These are phyloP conservation scores for Orthonychiurus folsomi DNA, from an alignment of 2,888 invertebrate genomes.

Conservation along the genomic window DNA sequence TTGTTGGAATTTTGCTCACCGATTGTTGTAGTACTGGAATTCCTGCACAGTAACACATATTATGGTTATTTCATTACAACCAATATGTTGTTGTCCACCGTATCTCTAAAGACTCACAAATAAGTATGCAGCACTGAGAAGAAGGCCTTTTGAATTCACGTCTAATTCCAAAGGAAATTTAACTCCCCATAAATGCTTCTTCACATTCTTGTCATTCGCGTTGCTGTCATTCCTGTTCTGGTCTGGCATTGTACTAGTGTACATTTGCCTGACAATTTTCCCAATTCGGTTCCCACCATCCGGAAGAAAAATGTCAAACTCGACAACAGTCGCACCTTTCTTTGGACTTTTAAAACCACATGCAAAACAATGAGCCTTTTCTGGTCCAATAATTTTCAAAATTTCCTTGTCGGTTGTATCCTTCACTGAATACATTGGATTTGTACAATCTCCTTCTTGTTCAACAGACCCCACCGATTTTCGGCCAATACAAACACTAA, in stretches of 20 bases:
- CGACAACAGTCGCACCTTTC: not conserved
- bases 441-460: constrained; percentile 13
- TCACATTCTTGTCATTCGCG: not conserved
- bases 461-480: constrained; percentile 11
- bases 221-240: not conserved
- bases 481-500: constrained; percentile 1
- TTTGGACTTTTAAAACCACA: constrained; percentile 9
- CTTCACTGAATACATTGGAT: not conserved
- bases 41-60: constrained; percentile 2
- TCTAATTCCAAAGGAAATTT: constrained; percentile 5
- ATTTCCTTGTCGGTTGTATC: constrained; percentile 6
- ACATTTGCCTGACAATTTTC: constrained; percentile 27
- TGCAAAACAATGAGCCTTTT: constrained; percentile 2
- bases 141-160: constrained; percentile 7
- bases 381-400: constrained; percentile 6
- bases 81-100: not conserved
- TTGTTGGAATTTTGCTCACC: not conserved
- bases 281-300: constrained; percentile 25
- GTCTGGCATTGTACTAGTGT: not conserved
- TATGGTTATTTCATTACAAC: constrained; percentile 4
- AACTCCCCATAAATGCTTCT: constrained; percentile 10
- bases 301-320: constrained; percentile 27
- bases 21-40: constrained; percentile 12
- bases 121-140: constrained; percentile 7
- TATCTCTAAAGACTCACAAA: constrained; percentile 4